phyloP scores from a whole-genome alignment of 2,113 vertebrate genomes.

The Anguilla japonica region DNA sequence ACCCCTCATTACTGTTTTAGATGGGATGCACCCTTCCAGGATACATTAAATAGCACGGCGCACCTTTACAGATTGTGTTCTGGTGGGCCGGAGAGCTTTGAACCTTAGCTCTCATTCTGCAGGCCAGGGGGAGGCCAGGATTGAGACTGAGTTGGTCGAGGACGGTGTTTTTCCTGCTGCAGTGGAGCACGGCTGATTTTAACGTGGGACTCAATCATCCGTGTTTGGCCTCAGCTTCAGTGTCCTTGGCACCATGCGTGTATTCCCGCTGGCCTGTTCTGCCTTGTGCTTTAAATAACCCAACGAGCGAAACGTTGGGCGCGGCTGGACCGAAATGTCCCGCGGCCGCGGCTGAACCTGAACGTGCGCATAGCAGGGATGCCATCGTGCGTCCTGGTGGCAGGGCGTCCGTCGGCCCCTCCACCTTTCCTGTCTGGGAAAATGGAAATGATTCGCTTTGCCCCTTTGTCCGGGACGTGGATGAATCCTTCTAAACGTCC shows the following conservation, averaged over 20 bases:
- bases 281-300: not conserved
- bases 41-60: not conserved
- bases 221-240: constrained; percentile 28
- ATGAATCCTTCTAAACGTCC: not conserved
- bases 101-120: not conserved
- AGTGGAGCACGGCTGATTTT: constrained; percentile 25
- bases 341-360: not conserved
- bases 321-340: not conserved
- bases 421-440: not conserved
- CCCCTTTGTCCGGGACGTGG: not conserved
- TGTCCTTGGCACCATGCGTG: constrained; percentile 20
- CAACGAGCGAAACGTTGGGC: not conserved
- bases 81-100: not conserved
- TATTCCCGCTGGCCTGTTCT: constrained; percentile 26
- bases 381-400: not conserved
- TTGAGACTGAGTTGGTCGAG: constrained; percentile 47
- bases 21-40: not conserved
- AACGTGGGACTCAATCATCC: constrained; percentile 28
- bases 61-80: not conserved
- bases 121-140: constrained; percentile 31
- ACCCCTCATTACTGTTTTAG: not conserved
- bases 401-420: too few species aligned
- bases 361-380: not conserved
- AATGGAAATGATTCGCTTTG: not conserved
- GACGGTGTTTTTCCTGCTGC: constrained; percentile 33